phyloP scores from a whole-genome alignment of 2,797 vertebrate genomes.

The Crypturellus tataupa region DNA sequence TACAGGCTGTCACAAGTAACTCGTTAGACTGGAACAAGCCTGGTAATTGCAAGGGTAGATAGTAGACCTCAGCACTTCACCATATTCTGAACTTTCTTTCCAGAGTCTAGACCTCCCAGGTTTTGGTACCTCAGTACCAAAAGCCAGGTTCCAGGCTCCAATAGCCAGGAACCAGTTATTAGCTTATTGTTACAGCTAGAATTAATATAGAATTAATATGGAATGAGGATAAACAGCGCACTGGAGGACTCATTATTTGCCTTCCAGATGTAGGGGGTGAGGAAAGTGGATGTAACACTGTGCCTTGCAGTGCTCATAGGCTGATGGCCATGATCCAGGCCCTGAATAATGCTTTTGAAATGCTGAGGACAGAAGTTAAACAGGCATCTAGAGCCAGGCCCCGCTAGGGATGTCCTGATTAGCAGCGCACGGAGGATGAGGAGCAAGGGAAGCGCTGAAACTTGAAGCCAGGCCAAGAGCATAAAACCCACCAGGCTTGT shows the following conservation, averaged over 20 bases:
- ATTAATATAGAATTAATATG: constrained; percentile 76
- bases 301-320: constrained; percentile 73
- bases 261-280: constrained; percentile 78
- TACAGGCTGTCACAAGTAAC: constrained; percentile 10
- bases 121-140: constrained; percentile 8
- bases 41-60: too few relatives aligned
- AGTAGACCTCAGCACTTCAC: too few relatives aligned
- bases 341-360: constrained; percentile 83
- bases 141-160: too few relatives aligned
- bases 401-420: constrained; percentile 78
- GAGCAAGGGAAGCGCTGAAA: constrained; percentile 66
- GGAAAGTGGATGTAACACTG: constrained; percentile 73
- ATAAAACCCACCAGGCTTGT: constrained; percentile 55
- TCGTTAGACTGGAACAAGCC: constrained; percentile 14
- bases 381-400: constrained; percentile 76
- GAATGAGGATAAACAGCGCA: constrained; percentile 64
- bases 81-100: too few relatives aligned
- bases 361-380: constrained; percentile 82
- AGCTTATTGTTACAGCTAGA: constrained; percentile 59
- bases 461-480: constrained; percentile 66
- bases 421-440: constrained; percentile 45
- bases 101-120: neutral
- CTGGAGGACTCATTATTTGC: constrained; percentile 81
- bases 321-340: constrained; percentile 79
- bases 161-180: constrained; percentile 61